Base-by-base conservation (phyloP, 2,113 vertebrate species). In the Tachuris rubrigastra region DNA sequence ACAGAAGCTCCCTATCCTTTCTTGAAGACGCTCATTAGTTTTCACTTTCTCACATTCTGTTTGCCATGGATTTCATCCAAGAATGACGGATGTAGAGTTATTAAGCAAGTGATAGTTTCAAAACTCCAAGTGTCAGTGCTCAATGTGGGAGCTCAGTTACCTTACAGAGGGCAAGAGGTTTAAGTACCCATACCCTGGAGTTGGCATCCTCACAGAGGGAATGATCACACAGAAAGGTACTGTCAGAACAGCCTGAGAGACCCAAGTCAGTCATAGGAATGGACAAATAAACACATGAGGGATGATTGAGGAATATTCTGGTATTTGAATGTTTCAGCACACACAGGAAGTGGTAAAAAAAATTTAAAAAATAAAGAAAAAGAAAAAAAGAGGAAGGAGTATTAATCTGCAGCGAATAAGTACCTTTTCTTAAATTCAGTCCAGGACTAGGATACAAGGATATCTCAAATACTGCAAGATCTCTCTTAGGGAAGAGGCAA, bases 41-140 rank as follows among this genome's bases (percentile, higher is more conserved):
- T 98, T 95, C 97, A 97, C 97, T 97, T 97, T 98, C 96, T 98
- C 97, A 97, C 97, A 97, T 98, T 98, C 98, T 98, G 98, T 97
- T 97, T 98, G 97, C 95, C 88, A 96, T 98, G 98, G 98, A 98
- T 97, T 53, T 60, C 93, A 96, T 98, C 98, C 98, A 98, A 96
- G 97, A 97, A 97, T 96, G 97, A 97, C 78, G 93, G 95, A 41
- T 75, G 96, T 95, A 97, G 96, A 97, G 97, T 97, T 98, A 97
- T 97, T 98, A 98, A 98, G 95, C 95, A 97, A 97, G 97, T 94
- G 98, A 97, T 97, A 98, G 96, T 98, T 98, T 93, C 95, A 96
- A 97, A 97, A 96, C 93, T 96, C 96, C 68, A 89, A 97, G 97
- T 97, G 97, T 96, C 97, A 97, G 95, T 92, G 95, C 93, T 97